Evolutionary conservation across 2,888 invertebrate species (phyloP).

Genomic region (Aelia acuminata): DNA sequence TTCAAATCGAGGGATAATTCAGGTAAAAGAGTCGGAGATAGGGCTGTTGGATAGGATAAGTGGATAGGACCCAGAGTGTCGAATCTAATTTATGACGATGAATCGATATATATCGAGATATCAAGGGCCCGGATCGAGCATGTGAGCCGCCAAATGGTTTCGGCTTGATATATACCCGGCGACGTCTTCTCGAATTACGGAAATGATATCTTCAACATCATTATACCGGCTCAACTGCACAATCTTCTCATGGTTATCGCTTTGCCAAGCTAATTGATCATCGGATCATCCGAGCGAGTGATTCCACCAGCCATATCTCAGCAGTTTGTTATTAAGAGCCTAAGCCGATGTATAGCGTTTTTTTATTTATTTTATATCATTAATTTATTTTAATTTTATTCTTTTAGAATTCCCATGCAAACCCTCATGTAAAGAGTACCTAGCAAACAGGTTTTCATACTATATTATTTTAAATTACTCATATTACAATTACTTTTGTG

Average conservation of each 20-base stretch:
- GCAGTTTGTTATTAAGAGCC: neutral
- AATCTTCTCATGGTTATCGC: neutral
- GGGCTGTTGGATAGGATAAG: constrained; percentile 6
- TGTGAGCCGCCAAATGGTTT: constrained; percentile 19
- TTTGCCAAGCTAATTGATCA: constrained; percentile 16
- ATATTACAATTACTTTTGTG: too few species aligned
- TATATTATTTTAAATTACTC: too few species aligned
- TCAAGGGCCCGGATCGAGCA: constrained; percentile 4
- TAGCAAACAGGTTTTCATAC: too few species aligned
- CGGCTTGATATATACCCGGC: neutral
- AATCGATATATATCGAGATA: constrained; percentile 20
- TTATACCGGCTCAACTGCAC: constrained; percentile 16
- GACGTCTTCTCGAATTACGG: constrained; percentile 32
- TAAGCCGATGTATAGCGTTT: neutral
- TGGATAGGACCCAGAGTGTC: constrained; percentile 30
- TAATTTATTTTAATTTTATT: too few species aligned
- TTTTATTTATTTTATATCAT: neutral
- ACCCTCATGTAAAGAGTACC: too few species aligned
- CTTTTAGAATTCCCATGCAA: too few species aligned
- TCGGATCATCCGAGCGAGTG: neutral
- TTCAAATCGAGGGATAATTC: neutral
- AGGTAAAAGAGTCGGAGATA: neutral
- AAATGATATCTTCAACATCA: constrained; percentile 41
- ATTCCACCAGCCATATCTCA: neutral
- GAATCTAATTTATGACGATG: constrained; percentile 37